Evolutionary conservation across 2,113 vertebrate genomes (phyloP).

Genomic region (Phycodurus eques): DNA sequence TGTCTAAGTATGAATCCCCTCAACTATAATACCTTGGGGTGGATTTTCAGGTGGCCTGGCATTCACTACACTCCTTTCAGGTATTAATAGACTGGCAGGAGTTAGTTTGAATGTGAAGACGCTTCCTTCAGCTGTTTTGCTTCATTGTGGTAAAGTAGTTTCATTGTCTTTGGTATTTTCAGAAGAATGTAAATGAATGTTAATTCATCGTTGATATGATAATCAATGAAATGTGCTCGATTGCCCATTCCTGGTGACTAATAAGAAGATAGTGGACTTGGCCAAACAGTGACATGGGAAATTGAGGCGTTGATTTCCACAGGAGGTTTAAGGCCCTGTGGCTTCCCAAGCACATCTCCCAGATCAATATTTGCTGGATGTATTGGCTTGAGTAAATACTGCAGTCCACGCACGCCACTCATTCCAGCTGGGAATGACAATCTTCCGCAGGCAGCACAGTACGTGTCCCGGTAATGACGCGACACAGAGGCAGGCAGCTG

Average conservation of each 20-base stretch:
- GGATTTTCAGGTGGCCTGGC: too few relatives aligned
- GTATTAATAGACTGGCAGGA: too few relatives aligned
- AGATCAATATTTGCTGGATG: constrained; percentile 67
- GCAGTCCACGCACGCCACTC: constrained; percentile 37
- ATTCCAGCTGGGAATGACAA: constrained; percentile 51
- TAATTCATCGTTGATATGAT: not conserved
- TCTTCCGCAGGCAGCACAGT: constrained; percentile 43
- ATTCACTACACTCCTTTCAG: too few relatives aligned
- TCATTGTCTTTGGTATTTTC: too few relatives aligned
- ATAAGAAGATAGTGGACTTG: constrained; percentile 39
- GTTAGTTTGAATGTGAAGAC: too few relatives aligned
- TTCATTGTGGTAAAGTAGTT: too few relatives aligned
- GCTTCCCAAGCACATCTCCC: constrained; percentile 37
- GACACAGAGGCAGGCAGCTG: constrained; percentile 59
- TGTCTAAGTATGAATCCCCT: too few relatives aligned
- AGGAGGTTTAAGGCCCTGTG: constrained; percentile 22
- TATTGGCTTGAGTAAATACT: constrained; percentile 57
- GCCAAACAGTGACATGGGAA: constrained; percentile 56
- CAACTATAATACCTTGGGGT: too few relatives aligned
- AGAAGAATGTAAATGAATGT: not conserved
- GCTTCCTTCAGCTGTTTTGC: too few relatives aligned
- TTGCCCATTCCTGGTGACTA: constrained; percentile 19
- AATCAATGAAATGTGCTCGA: not conserved
- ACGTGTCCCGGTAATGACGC: constrained; percentile 53
- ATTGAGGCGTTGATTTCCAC: constrained; percentile 42